Evolutionary conservation across 2,113 vertebrate genomes (phyloP).

Genomic region (Colossoma macropomum): DNA sequence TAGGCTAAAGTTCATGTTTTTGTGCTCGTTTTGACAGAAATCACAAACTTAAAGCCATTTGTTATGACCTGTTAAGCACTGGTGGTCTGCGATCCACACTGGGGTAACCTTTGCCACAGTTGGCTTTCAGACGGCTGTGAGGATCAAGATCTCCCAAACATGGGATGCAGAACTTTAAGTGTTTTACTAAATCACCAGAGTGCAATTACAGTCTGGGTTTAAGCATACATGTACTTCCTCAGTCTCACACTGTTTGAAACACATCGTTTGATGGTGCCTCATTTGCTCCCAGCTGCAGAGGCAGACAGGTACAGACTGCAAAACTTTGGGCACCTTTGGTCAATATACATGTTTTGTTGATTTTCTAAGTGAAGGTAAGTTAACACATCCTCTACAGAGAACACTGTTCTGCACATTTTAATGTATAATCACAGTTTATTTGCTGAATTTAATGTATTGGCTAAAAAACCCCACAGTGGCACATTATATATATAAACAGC

Average conservation of each 20-base stretch:
- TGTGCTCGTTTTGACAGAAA: no score
- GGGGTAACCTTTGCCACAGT: neutral
- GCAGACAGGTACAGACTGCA: neutral
- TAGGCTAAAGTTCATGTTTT: no score
- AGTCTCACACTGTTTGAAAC: neutral
- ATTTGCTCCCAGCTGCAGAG: neutral
- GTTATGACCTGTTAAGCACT: neutral
- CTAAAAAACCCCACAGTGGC: no score
- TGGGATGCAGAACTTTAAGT: neutral
- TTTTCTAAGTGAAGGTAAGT: no score
- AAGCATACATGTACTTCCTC: neutral
- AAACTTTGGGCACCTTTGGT: no score
- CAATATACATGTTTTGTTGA: no score
- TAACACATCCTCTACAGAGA: no score
- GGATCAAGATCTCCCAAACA: neutral
- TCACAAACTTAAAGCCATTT: no score
- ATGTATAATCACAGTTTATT: no score
- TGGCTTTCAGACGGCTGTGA: neutral
- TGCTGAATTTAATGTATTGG: no score
- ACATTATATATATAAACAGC: no score
- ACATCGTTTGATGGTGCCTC: neutral
- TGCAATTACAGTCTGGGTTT: neutral
- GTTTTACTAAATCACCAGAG: neutral
- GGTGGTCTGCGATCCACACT: neutral
- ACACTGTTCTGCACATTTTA: no score